Base-by-base conservation (phyloP, 2,113 vertebrate genomes). In the Thamnaconus septentrionalis region DNA sequence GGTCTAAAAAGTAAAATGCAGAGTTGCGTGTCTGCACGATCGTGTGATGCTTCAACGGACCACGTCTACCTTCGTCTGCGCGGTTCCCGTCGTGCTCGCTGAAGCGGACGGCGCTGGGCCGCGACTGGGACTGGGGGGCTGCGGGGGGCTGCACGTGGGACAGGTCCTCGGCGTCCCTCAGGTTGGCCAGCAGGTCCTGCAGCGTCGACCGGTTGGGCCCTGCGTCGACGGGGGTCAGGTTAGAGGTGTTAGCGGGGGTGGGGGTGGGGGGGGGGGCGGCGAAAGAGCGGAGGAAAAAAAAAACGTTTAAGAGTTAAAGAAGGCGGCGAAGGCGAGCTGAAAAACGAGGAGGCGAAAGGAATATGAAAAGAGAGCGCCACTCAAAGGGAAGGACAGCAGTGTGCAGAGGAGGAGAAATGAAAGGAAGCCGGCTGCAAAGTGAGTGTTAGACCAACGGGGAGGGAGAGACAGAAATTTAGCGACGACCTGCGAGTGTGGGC, bases 181-280 rank as follows among this genome's bases (percentile, higher is more conserved):
- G 93, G 83, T 98, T 99, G 81, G 96, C 97, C 92, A 99, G 87
- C 97, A 99, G 98, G 85, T 99, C 96, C 92, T 99, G 97, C 53
- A 99, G 94, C 87, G 98, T 99, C 79, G 96, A 98, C 81, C 96
- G 93, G 90, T 97, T 98, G 77, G 96, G 96, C 80, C 96, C 96
- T 97, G 88, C 18, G 18, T 83, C 75, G 71, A 82, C 18, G 81
- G 75, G 69, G 62, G 78, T 67, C 43, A 64, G 61, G 49, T 58
- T 7, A 56, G 67, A 10, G 51, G 47, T 11, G 68, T 82, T 77
- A 81, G 4, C 31, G 18, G 18, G 18, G 18, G 18, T 1, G 18
- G 18, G 18, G 18, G 18, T 31, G 18, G 18, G 18, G 2, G 18
- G 18, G 18, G 18, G 1, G 18, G 18, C 18, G 18, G 18, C 18